Evolutionary conservation across 2,888 invertebrate species (phyloP).

Genomic region (Bombylius discolor): DNA sequence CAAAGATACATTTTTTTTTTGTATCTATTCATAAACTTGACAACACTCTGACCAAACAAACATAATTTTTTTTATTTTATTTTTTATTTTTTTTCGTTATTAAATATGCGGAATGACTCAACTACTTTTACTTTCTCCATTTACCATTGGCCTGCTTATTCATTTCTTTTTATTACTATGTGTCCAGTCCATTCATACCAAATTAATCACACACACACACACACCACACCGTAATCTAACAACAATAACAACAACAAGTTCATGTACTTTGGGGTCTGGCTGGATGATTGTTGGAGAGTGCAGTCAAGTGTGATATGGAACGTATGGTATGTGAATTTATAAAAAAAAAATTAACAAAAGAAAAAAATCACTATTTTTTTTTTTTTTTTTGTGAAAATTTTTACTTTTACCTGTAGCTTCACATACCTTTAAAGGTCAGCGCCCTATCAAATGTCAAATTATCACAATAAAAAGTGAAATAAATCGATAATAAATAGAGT

Average conservation of each 20-base stretch:
- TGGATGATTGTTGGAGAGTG: no score
- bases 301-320: not conserved
- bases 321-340: not conserved
- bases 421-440: not conserved
- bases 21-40: no score
- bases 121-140: conserved; percentile 8
- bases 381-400: not conserved
- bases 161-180: not conserved
- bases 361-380: no score
- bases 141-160: not conserved
- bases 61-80: no score
- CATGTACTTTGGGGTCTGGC: no score
- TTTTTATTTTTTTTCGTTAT: no score
- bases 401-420: not conserved
- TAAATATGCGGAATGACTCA: not conserved
- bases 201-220: no score
- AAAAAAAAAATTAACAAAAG: not conserved
- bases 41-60: no score
- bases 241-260: not conserved
- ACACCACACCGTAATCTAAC: not conserved
- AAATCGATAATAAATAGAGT: no score
- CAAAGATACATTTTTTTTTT: no score
- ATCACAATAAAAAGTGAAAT: not conserved
- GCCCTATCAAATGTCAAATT: not conserved
- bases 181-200: not conserved